Evolutionary conservation across 35 echinoderm and acorn worm genomes (phyloP).

Genomic region (Ophiothrix spiculata): DNA sequence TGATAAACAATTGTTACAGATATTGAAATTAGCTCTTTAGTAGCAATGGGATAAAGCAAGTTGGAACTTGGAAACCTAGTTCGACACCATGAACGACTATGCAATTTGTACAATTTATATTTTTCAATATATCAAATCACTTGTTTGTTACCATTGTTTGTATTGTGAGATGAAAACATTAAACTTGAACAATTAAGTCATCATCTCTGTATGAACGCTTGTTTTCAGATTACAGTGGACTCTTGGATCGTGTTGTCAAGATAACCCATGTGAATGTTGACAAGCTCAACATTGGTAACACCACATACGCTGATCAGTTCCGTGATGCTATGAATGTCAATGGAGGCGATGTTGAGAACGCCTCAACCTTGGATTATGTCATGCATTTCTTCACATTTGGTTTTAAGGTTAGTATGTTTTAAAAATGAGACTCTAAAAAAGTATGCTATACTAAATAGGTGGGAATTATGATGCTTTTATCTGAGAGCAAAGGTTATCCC

Average conservation of each 20-base stretch:
- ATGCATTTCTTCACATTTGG: conserved; percentile 90
- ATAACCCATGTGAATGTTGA: conserved; percentile 96
- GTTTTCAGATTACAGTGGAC: conserved; percentile 69
- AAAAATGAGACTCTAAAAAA: no score
- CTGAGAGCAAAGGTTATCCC: no score
- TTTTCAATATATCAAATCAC: neutral
- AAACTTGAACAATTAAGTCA: neutral
- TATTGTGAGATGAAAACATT: neutral
- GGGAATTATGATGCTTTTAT: no score
- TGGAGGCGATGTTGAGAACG: conserved; percentile 89
- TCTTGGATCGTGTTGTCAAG: conserved; percentile 87
- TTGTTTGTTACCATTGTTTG: neutral
- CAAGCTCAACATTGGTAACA: conserved; percentile 77
- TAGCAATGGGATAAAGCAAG: no score
- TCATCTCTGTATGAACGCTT: neutral
- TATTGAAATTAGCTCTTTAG: no score
- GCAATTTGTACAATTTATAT: no score
- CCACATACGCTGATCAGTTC: conserved; percentile 89
- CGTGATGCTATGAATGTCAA: conserved; percentile 95
- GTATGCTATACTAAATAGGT: no score
- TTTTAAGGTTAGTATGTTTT: conserved; percentile 61
- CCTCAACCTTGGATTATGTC: conserved; percentile 64
- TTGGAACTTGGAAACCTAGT: no score
- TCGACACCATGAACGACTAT: no score
- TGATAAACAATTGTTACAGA: no score